Evolutionary conservation across 2,113 vertebrate species (phyloP).

Genomic region (Dipodomys ordii): DNA sequence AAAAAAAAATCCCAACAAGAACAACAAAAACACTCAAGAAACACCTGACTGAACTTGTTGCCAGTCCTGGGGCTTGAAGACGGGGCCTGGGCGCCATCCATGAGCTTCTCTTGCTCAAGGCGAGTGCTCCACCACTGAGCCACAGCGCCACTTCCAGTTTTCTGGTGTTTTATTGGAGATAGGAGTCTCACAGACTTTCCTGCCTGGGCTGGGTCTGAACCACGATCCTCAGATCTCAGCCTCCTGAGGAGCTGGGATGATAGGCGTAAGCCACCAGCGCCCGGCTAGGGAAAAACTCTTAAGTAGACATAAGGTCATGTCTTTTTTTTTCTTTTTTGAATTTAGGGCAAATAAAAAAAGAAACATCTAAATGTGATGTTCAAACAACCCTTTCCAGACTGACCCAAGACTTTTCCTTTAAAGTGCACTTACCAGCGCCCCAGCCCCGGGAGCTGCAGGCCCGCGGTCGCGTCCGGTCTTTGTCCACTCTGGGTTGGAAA

Average conservation of each 20-base stretch:
- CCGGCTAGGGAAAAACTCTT: neutral
- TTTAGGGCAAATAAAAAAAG: conserved; percentile 73
- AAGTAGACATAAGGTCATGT: conserved; percentile 25
- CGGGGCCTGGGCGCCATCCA: too few relatives aligned
- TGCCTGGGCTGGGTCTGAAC: too few relatives aligned
- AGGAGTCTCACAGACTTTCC: too few relatives aligned
- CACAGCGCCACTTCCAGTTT: too few relatives aligned
- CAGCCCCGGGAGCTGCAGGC: neutral
- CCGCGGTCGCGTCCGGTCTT: neutral
- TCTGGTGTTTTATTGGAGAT: too few relatives aligned
- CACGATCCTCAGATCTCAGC: too few relatives aligned
- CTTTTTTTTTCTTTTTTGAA: conserved; percentile 26
- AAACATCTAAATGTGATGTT: conserved; percentile 48
- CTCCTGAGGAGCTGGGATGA: too few relatives aligned
- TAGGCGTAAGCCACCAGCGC: too few relatives aligned
- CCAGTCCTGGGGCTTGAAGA: too few relatives aligned
- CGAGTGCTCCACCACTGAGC: too few relatives aligned
- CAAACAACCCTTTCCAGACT: conserved; percentile 12
- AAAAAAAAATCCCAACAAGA: too few relatives aligned
- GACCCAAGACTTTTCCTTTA: neutral
- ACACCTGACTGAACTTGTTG: neutral
- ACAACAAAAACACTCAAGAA: neutral
- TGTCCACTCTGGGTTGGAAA: neutral
- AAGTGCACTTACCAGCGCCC: neutral
- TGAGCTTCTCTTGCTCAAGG: too few relatives aligned